Evolutionary conservation across 2,888 invertebrate species (phyloP), one percentile per base, ranked within the genome.

Genomic region (Xestia rhomboidea): DNA sequence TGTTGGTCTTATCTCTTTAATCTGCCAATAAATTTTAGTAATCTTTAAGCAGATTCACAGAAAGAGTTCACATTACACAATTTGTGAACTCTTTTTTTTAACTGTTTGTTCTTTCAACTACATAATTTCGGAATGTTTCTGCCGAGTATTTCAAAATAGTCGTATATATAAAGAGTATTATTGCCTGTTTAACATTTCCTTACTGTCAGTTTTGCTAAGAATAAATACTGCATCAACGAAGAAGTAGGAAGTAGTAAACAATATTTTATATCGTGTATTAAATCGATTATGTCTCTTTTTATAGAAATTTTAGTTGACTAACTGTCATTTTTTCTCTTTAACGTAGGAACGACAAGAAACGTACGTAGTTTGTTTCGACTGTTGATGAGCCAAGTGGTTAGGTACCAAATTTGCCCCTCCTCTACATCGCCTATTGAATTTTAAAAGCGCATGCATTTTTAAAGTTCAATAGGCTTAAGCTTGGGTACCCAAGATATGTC

Each of bases 1-100:
- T 73, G 38, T 67, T 66, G 67, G 73, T 68, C 54, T 84, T 76
- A 76, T 75, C 64, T 63, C 38, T 4, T 30, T 82, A 78, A 81
- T 81, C 69, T 49, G 34, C 38, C 62, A 68, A 68, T 79, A 68
- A 69, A 62, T 30, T 68, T 24, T 54, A 46, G 51, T 60, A 68
- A 84, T 75, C 30, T 46, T 54, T 57, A 66, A 76, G 51, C 64
- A n/a, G 34, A 27, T 64, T 51, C 44, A 49, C 15, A 60, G 51
- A 68, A 34, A 73, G 27, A 54, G 27, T 18, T 68, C 15, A 34
- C 46, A 62, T 49, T 46, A 34, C 21, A 24, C 24, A 49, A 46
- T 41, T 41, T 46, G 46, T 46, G 6, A 18, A 49, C 21, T 21
- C 21, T 49, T 49, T 18, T 46, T 46, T 46, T 46, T 18, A 46